phyloP scores from a whole-genome alignment of 1,140 invertebrate species.

The Dinothrombium tinctorium region DNA sequence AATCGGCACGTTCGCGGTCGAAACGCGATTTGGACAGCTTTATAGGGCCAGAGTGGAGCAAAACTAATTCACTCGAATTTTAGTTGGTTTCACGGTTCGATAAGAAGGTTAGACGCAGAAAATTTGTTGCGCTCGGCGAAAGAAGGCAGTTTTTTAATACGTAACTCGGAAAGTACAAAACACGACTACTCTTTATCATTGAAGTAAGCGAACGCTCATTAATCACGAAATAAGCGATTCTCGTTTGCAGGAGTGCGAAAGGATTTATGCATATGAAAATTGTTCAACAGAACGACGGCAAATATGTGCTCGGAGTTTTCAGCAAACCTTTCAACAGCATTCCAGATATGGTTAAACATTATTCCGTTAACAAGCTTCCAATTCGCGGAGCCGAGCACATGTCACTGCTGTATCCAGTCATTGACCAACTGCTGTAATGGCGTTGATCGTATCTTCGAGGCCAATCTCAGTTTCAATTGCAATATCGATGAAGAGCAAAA shows the following conservation, averaged over 20 bases:
- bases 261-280: conserved; percentile 91
- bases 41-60: too few relatives aligned
- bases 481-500: too few relatives aligned
- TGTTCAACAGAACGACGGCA: conserved; percentile 22
- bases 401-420: conserved; percentile 65
- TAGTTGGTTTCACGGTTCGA: conserved; percentile 70
- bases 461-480: too few relatives aligned
- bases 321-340: conserved; percentile 69
- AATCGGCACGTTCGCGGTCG: too few relatives aligned
- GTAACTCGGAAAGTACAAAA: conserved; percentile 73
- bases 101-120: conserved; percentile 70
- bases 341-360: conserved; percentile 75
- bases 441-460: too few relatives aligned
- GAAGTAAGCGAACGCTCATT: conserved; percentile 40
- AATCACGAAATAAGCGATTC: neutral
- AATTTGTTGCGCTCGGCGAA: conserved; percentile 46
- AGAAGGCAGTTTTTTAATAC: conserved; percentile 74
- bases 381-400: conserved; percentile 84
- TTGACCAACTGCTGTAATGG: conserved; percentile 50
- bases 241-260: conserved; percentile 45
- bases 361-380: conserved; percentile 67
- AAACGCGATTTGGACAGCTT: too few relatives aligned
- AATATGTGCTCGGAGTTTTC: conserved; percentile 67
- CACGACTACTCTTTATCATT: conserved; percentile 77
- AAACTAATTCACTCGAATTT: conserved; percentile 8